Evolutionary conservation across 2,888 invertebrate genomes (phyloP).

Genomic region (Polietes domitor): DNA sequence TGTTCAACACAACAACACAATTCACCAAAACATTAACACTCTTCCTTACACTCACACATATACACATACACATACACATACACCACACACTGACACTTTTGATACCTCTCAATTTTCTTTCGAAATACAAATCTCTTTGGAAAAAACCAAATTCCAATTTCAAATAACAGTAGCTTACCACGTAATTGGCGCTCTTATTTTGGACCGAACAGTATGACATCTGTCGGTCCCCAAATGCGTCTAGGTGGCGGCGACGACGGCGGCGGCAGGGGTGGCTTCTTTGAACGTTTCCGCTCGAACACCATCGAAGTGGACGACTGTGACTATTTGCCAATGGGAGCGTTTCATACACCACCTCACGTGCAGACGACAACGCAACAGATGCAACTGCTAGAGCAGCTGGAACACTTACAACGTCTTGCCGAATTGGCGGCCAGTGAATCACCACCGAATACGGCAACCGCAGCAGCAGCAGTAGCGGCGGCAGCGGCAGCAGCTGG

Average conservation of each 20-base stretch:
- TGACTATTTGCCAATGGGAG: conserved; percentile 73
- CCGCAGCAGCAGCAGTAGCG: conserved; percentile 47
- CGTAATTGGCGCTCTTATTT: conserved; percentile 79
- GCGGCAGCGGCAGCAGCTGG: conserved; percentile 60
- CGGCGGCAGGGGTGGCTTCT: conserved; percentile 69
- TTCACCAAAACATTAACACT: conserved; percentile 34
- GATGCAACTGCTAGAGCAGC: conserved; percentile 76
- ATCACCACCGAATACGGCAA: conserved; percentile 75
- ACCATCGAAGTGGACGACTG: conserved; percentile 80
- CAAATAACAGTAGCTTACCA: conserved; percentile 75
- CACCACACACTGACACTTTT: not conserved
- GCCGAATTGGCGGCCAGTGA: conserved; percentile 77
- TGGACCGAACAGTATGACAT: conserved; percentile 69
- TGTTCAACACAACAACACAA: conserved; percentile 46
- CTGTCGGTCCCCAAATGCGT: conserved; percentile 70
- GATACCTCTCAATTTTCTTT: not conserved
- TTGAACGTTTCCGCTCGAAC: conserved; percentile 79
- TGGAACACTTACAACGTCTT: conserved; percentile 77
- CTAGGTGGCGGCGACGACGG: conserved; percentile 71
- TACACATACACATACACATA: conserved; percentile 36
- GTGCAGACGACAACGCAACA: conserved; percentile 73
- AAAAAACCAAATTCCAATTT: not conserved
- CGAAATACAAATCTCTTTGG: not conserved
- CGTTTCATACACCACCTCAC: conserved; percentile 63
- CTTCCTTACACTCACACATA: conserved; percentile 7